These are phyloP conservation scores for Sycophila texana DNA, from an alignment of 2,888 invertebrate species.

Conservation along the genomic window DNA sequence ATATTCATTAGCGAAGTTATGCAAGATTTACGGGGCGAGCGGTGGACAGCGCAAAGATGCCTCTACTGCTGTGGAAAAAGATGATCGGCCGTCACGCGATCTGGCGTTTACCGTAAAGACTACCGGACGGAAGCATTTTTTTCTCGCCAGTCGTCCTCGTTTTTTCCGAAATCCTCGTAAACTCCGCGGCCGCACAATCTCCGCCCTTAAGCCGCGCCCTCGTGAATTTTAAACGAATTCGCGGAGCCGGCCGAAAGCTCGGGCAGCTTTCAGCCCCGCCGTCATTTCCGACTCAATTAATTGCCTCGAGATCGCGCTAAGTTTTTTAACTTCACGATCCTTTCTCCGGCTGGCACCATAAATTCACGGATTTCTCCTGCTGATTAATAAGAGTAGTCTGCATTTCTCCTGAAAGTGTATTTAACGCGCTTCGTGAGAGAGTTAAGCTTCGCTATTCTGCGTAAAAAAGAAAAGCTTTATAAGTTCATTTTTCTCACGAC, in stretches of 20 bases:
- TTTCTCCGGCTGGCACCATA: too few relatives aligned
- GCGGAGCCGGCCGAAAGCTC: conserved; percentile 3
- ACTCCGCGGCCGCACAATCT: conserved; percentile 23
- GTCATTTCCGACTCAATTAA: too few relatives aligned
- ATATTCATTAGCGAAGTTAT: background rate
- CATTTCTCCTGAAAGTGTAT: too few relatives aligned
- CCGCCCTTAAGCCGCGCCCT: background rate
- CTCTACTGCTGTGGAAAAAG: background rate
- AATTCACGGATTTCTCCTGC: too few relatives aligned
- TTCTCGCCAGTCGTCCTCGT: background rate
- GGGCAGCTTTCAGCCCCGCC: background rate
- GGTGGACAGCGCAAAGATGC: conserved; percentile 9
- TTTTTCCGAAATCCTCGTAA: conserved; percentile 16
- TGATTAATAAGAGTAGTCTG: too few relatives aligned
- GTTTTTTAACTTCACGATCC: too few relatives aligned
- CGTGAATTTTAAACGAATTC: conserved; percentile 18
- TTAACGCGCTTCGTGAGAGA: too few relatives aligned
- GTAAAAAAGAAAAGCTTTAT: background rate
- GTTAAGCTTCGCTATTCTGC: too few relatives aligned
- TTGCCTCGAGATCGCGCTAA: background rate
- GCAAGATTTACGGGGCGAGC: conserved; percentile 32
- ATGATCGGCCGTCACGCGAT: conserved; percentile 43
- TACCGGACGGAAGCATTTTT: conserved; percentile 2
- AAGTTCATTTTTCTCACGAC: too few relatives aligned
- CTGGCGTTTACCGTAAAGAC: conserved; percentile 32